Percentiles rank a stretch among this genome's conserved stretches.
Conservation (phyloP, 2,797 vertebrate species). For the Gobio occitaniae region DNA sequence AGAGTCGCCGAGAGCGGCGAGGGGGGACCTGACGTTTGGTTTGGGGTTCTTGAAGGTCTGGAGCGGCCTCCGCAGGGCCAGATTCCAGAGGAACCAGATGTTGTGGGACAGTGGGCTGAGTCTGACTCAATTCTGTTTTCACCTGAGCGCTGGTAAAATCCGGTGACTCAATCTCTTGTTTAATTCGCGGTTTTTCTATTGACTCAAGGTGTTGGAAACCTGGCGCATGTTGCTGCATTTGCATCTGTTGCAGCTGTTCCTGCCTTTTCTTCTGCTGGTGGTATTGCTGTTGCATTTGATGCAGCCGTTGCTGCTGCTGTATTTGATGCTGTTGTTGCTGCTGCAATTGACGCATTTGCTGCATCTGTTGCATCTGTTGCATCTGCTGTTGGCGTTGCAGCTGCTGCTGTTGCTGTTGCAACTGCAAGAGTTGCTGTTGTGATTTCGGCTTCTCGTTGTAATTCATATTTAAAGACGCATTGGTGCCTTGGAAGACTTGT, state of each 20-base stretch:
- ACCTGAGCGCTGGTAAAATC: constrained; percentile 51
- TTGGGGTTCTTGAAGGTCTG: constrained; percentile 67
- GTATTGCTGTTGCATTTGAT: constrained; percentile 69
- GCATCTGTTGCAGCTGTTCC: constrained; percentile 78
- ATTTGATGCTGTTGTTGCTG: constrained; percentile 64
- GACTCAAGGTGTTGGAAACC: constrained; percentile 47
- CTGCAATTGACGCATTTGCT: constrained; percentile 74
- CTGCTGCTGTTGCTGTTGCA: constrained; percentile 75
- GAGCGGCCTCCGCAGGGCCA: constrained; percentile 53
- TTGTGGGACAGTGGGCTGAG: constrained; percentile 70
- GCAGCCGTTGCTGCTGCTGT: constrained; percentile 58
- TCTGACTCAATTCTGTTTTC: constrained; percentile 61
- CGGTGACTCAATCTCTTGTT: constrained; percentile 57
- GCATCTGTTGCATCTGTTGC: constrained; percentile 82
- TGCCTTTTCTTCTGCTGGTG: constrained; percentile 78
- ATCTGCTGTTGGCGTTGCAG: constrained; percentile 74
- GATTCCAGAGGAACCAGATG: constrained; percentile 67
- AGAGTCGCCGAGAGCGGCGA: constrained; percentile 90
- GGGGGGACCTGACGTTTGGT: constrained; percentile 75
- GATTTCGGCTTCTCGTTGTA: constrained; percentile 75
- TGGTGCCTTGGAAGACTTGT: constrained; percentile 88
- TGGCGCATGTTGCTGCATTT: constrained; percentile 61
- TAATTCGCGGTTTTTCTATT: constrained; percentile 72
- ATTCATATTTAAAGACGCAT: constrained; percentile 82
- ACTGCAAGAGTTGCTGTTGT: constrained; percentile 77